A percentile compares a stretch with the other conserved stretches of the same genome.
Evolutionary conservation across 2,113 vertebrate species (phyloP).

Genomic region (Erinaceus europaeus): DNA sequence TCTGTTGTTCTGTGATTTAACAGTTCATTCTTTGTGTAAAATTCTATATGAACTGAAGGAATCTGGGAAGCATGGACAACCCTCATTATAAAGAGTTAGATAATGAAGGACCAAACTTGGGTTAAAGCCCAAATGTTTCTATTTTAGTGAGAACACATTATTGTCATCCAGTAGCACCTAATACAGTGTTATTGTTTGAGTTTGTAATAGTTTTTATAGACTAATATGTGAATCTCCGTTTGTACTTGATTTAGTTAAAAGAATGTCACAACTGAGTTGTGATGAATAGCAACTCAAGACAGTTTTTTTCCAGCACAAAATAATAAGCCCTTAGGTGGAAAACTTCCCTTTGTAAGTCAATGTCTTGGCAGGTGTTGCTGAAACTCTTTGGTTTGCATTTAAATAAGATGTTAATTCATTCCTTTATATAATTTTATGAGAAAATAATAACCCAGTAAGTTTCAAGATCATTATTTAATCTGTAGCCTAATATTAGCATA

Average conservation of each 20-base stretch:
- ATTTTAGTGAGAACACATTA: slow-evolving; percentile 44
- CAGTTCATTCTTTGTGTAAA: not conserved
- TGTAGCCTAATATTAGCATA: slow-evolving; percentile 63
- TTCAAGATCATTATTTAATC: slow-evolving; percentile 54
- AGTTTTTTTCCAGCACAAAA: slow-evolving; percentile 50
- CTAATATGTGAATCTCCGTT: not conserved
- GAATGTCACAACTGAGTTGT: slow-evolving; percentile 47
- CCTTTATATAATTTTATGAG: slow-evolving; percentile 68
- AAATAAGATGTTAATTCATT: slow-evolving; percentile 58
- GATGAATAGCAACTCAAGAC: slow-evolving; percentile 29
- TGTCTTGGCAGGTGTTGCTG: slow-evolving; percentile 49
- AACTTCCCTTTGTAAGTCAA: slow-evolving; percentile 43
- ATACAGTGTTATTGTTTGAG: not conserved
- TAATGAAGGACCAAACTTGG: not conserved
- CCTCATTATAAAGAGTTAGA: not conserved
- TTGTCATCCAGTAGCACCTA: not conserved
- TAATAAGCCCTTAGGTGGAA: slow-evolving; percentile 52
- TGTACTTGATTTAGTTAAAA: slow-evolving; percentile 44
- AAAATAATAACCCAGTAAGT: slow-evolving; percentile 49
- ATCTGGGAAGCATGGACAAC: not conserved
- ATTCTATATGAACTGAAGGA: not conserved
- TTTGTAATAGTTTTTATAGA: slow-evolving; percentile 18
- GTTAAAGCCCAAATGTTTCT: slow-evolving; percentile 22
- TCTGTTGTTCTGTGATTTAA: not conserved
- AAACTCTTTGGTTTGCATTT: slow-evolving; percentile 63